These are phyloP conservation scores for Dasypogon diadema DNA, from an alignment of 2,888 invertebrate species.

Conservation along the genomic window DNA sequence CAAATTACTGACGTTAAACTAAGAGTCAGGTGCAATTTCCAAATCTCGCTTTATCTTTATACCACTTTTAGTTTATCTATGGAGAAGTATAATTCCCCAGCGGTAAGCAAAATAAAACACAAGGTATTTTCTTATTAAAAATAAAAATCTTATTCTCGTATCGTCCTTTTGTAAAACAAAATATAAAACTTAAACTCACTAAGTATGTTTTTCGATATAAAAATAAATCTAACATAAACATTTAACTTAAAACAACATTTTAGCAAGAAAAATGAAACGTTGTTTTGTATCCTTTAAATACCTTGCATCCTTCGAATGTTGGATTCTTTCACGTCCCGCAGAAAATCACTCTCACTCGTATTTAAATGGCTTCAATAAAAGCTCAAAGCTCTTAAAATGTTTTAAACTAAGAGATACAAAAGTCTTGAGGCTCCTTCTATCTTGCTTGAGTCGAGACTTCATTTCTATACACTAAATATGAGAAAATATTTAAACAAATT, in stretches of 20 bases:
- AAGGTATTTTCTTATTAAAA: constrained; percentile 42
- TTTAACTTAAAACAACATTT: constrained; percentile 39
- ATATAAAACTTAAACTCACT: constrained; percentile 39
- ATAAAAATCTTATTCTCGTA: constrained; percentile 46
- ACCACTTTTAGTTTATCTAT: no score
- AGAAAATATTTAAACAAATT: constrained; percentile 30
- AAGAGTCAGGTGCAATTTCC: no score
- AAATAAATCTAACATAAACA: constrained; percentile 45
- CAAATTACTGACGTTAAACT: no score
- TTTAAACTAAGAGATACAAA: neutral
- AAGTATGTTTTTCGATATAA: constrained; percentile 10
- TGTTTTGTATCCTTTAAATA: neutral
- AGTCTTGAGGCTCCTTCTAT: no score
- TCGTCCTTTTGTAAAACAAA: constrained; percentile 46
- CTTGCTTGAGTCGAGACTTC: constrained; percentile 19
- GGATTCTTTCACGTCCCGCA: neutral
- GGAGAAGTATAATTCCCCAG: no score
- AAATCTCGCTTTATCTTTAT: no score
- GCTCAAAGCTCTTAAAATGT: constrained; percentile 12
- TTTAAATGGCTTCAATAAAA: constrained; percentile 30
- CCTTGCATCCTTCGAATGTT: neutral
- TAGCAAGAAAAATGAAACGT: constrained; percentile 16
- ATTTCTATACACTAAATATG: constrained; percentile 21
- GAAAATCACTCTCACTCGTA: constrained; percentile 25
- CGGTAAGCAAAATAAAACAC: constrained; percentile 17